These are phyloP conservation scores for Venusia cambrica DNA, from an alignment of 2,888 invertebrate genomes.

Conservation along the genomic window DNA sequence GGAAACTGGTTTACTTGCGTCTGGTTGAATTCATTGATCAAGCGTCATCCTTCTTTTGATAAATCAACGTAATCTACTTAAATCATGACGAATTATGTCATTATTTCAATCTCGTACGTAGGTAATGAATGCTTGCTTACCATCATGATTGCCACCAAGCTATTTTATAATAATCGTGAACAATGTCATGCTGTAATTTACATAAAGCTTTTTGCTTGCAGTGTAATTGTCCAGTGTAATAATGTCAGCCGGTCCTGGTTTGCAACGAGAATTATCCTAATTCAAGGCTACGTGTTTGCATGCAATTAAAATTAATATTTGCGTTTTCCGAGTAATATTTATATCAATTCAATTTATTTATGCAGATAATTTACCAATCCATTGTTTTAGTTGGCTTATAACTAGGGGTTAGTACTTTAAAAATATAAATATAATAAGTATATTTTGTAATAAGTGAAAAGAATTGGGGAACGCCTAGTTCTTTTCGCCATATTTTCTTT, in stretches of 20 bases:
- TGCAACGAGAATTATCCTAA: conserved; percentile 57
- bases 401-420: too few species aligned
- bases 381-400: too few species aligned
- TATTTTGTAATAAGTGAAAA: too few species aligned
- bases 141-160: conserved; percentile 44
- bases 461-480: too few species aligned
- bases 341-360: too few species aligned
- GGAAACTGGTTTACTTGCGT: conserved; percentile 23
- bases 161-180: conserved; percentile 48
- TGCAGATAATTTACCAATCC: too few species aligned
- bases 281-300: conserved; percentile 53
- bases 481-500: too few species aligned
- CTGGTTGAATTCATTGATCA: conserved; percentile 9
- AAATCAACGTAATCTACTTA: conserved; percentile 10
- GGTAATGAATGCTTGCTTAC: conserved; percentile 25
- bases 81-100: conserved; percentile 7
- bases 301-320: conserved; percentile 34
- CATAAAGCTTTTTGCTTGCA: conserved; percentile 54
- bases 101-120: conserved; percentile 12
- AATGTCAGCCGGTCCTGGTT: conserved; percentile 41
- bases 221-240: conserved; percentile 58
- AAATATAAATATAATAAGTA: too few species aligned
- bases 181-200: conserved; percentile 54
- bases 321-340: conserved; percentile 25
- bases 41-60: conserved; percentile 17